A percentile compares a stretch with the other conserved stretches of the same genome.
phyloP scores from a whole-genome alignment of 2,888 invertebrate genomes.

The Erynnis tages region DNA sequence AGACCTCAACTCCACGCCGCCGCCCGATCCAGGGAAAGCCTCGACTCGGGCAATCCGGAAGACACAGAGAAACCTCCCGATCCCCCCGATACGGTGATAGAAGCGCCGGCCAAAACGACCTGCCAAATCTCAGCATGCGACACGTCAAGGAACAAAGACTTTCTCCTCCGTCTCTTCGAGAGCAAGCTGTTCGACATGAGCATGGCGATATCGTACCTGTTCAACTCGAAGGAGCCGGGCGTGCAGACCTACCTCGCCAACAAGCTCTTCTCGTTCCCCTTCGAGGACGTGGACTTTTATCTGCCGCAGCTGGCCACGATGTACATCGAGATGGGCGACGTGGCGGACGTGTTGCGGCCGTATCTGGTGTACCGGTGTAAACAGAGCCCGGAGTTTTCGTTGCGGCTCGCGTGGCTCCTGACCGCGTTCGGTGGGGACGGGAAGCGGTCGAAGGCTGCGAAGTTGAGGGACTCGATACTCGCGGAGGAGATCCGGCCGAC shows the following conservation, averaged over 20 bases:
- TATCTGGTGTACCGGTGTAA: constrained; percentile 86
- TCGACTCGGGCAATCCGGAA: constrained; percentile 86
- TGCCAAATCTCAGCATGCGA: constrained; percentile 60
- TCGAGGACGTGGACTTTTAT: constrained; percentile 97
- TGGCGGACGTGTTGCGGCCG: constrained; percentile 88
- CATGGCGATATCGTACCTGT: constrained; percentile 98
- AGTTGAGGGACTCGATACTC: constrained; percentile 68
- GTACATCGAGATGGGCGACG: constrained; percentile 99
- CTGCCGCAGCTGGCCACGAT: constrained; percentile 98
- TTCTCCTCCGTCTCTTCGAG: constrained; percentile 94
- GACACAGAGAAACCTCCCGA: constrained; percentile 79
- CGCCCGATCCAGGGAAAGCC: constrained; percentile 86
- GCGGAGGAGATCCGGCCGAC: constrained; percentile 75
- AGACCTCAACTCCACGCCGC: constrained; percentile 73
- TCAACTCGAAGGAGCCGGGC: constrained; percentile 98
- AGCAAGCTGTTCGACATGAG: constrained; percentile 98
- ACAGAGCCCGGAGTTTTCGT: constrained; percentile 96
- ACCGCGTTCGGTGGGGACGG: constrained; percentile 93
- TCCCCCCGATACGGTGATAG: constrained; percentile 58
- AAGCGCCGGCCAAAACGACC: constrained; percentile 56
- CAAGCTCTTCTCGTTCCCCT: constrained; percentile 96
- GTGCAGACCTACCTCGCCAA: constrained; percentile 99
- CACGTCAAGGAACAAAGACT: constrained; percentile 82
- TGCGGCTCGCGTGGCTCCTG: constrained; percentile 97
- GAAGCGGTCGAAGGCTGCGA: constrained; percentile 65